These are phyloP conservation scores for Onychorhynchus coronatus DNA, from an alignment of 2,113 vertebrate species.

Conservation along the genomic window DNA sequence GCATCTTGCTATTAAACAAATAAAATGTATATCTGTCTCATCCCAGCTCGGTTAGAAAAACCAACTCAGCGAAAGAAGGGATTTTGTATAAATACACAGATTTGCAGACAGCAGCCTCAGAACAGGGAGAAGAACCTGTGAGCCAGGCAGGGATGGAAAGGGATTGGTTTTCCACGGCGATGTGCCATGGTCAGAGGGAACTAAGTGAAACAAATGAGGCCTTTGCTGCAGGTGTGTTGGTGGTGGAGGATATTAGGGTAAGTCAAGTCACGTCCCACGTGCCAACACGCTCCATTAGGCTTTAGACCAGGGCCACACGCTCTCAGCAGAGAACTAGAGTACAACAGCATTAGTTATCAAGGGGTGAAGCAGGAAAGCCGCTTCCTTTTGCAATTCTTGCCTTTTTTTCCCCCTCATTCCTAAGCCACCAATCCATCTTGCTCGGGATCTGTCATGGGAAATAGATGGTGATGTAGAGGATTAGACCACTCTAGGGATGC, in stretches of 20 bases:
- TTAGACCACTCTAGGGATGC: neutral
- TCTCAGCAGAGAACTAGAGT: neutral
- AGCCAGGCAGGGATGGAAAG: neutral
- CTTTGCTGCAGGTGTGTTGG: neutral
- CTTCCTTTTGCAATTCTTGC: neutral
- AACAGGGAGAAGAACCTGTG: neutral
- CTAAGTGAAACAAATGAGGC: neutral
- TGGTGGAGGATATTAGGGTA: neutral
- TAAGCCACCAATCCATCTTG: neutral
- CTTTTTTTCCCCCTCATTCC: neutral
- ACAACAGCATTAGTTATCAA: neutral
- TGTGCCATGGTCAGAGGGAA: neutral
- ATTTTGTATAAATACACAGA: neutral
- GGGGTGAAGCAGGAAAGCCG: neutral
- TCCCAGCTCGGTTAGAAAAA: neutral
- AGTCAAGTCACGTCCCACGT: neutral
- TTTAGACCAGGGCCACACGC: rapidly evolving
- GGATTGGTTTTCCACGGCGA: neutral
- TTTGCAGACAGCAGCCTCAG: neutral
- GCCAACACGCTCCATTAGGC: neutral
- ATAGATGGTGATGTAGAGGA: neutral
- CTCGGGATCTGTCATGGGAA: neutral
- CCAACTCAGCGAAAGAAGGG: neutral
- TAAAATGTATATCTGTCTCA: neutral
- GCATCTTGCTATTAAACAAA: neutral